A percentile compares a stretch with the other conserved stretches of the same genome.
Evolutionary conservation across 2,113 vertebrate species (phyloP).

Genomic region (Heliornis fulica): DNA sequence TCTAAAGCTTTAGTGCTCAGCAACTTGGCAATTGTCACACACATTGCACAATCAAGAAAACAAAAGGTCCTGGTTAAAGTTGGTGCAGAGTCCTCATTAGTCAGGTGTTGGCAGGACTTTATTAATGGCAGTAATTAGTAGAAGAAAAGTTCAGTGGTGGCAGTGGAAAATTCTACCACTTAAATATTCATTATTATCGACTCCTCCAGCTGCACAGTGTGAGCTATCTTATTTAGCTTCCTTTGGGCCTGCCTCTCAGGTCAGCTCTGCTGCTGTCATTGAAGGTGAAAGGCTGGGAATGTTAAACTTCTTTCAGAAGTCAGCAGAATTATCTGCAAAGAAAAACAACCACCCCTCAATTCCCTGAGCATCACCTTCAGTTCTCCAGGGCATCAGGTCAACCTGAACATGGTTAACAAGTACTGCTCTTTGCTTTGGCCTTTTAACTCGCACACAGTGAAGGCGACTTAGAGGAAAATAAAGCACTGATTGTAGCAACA

Average conservation of each 20-base stretch:
- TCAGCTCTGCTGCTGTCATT: neutral
- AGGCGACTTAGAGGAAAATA: neutral
- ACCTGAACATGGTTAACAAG: neutral
- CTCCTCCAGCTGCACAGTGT: neutral
- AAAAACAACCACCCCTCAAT: neutral
- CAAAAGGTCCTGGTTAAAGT: slow-evolving; percentile 45
- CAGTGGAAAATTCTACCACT: slow-evolving; percentile 16
- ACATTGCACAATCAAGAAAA: neutral
- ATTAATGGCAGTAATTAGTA: slow-evolving; percentile 65
- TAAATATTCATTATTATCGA: slow-evolving; percentile 58
- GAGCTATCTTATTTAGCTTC: neutral
- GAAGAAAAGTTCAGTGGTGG: neutral
- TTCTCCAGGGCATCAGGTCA: neutral
- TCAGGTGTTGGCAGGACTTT: slow-evolving; percentile 53
- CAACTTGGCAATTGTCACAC: neutral
- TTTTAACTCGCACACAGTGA: neutral
- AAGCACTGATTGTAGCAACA: neutral
- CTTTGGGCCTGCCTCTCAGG: neutral
- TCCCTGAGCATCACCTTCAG: neutral
- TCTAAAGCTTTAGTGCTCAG: neutral
- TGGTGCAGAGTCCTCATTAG: slow-evolving; percentile 51
- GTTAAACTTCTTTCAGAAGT: neutral
- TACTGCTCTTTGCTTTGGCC: neutral
- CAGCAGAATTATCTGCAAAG: neutral
- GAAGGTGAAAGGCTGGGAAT: neutral